Percentiles rank a stretch among this genome's conserved stretches.
Evolutionary conservation across 2,113 vertebrate species (phyloP).

Genomic region (human): GRCh38 chr9:41970001-41970500

Average conservation of each 20-base stretch:
- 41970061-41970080: conserved; percentile 89
- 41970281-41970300: no score
- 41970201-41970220: conserved; percentile 84
- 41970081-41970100: conserved; percentile 94
- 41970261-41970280: neutral
- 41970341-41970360: neutral
- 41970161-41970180: conserved; percentile 86
- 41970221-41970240: conserved; percentile 76
- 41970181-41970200: conserved; percentile 93
- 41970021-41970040: conserved; percentile 23
- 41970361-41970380: neutral
- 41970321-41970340: neutral
- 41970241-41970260: conserved; percentile 85
- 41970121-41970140: conserved; percentile 89
- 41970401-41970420: neutral
- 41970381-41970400: neutral
- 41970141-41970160: conserved; percentile 88
- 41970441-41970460: neutral
- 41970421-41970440: neutral
- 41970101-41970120: conserved; percentile 92
- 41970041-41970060: neutral
- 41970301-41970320: neutral
- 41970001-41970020: neutral
- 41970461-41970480: neutral
- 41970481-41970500: neutral